Conservation (phyloP, 2,888 invertebrate genomes). For the Apodemia mormo region DNA sequence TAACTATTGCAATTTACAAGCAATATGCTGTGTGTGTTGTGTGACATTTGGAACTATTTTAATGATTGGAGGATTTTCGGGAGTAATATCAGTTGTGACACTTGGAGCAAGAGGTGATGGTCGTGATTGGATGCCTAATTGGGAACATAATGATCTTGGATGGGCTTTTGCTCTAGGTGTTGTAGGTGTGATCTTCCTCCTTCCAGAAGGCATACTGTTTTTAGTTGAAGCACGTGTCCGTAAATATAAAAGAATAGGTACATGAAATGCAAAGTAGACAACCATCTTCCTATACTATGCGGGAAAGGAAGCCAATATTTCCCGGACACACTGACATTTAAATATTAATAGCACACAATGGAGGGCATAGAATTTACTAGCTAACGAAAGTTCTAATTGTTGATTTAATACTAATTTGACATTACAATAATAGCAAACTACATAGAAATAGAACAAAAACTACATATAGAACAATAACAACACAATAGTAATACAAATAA, state of each 20-base stretch:
- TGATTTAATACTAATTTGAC: no score
- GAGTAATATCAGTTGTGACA: slow-evolving; percentile 91
- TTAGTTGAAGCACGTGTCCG: slow-evolving; percentile 91
- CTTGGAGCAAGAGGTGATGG: slow-evolving; percentile 96
- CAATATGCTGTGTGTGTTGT: no score
- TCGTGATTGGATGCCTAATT: slow-evolving; percentile 97
- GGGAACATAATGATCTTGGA: slow-evolving; percentile 96
- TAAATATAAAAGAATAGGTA: slow-evolving; percentile 86
- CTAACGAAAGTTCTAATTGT: no score
- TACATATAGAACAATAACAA: no score
- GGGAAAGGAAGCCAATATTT: slow-evolving; percentile 82
- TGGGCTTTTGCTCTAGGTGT: slow-evolving; percentile 96
- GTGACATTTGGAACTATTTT: no score
- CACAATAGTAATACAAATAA: no score
- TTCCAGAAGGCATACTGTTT: slow-evolving; percentile 90
- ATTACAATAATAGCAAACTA: no score
- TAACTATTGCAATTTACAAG: no score
- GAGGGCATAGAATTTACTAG: no score
- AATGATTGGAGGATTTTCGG: slow-evolving; percentile 87
- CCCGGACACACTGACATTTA: slow-evolving; percentile 88
- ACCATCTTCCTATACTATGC: slow-evolving; percentile 85
- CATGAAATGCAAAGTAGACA: slow-evolving; percentile 86
- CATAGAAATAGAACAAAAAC: no score
- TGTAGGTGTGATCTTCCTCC: slow-evolving; percentile 87
- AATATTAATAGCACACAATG: no score